These are phyloP conservation scores for Xenus cinereus DNA, from an alignment of 2,113 vertebrate species.

Conservation along the genomic window DNA sequence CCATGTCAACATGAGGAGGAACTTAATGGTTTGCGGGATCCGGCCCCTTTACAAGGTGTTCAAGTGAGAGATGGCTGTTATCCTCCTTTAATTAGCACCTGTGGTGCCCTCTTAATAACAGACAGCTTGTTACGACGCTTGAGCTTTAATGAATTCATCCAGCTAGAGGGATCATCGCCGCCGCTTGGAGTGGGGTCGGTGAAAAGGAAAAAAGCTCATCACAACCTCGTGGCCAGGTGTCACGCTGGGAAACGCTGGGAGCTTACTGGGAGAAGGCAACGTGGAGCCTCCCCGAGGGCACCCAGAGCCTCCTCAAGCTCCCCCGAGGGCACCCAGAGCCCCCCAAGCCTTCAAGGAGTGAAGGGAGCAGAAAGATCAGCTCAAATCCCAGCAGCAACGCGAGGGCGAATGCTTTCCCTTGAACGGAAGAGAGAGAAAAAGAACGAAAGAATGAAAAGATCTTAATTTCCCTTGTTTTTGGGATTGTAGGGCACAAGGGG, in stretches of 20 bases:
- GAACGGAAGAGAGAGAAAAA: background rate
- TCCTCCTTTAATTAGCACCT: background rate
- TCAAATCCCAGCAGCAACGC: fast-evolving
- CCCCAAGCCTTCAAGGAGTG: background rate
- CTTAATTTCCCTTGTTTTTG: background rate
- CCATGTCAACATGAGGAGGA: no score
- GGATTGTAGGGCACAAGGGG: fast-evolving
- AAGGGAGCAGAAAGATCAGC: background rate
- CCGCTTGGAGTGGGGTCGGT: fast-evolving
- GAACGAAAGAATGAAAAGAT: fast-evolving
- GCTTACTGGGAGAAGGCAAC: fast-evolving
- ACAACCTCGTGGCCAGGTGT: fast-evolving
- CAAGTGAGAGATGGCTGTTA: background rate
- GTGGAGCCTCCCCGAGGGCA: fast-evolving
- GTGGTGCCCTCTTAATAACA: background rate
- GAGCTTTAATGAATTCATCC: background rate
- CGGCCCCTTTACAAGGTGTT: background rate
- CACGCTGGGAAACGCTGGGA: background rate
- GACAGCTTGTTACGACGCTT: background rate
- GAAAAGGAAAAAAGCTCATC: background rate
- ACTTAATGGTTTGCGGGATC: background rate
- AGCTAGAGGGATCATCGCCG: fast-evolving
- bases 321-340: no score
- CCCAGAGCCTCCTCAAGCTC: no score
- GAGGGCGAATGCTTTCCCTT: no score